A percentile compares a stretch with the other conserved stretches of the same genome.
Evolutionary conservation across 1,140 invertebrate genomes (phyloP).

Genomic region (Pomacea maculata): DNA sequence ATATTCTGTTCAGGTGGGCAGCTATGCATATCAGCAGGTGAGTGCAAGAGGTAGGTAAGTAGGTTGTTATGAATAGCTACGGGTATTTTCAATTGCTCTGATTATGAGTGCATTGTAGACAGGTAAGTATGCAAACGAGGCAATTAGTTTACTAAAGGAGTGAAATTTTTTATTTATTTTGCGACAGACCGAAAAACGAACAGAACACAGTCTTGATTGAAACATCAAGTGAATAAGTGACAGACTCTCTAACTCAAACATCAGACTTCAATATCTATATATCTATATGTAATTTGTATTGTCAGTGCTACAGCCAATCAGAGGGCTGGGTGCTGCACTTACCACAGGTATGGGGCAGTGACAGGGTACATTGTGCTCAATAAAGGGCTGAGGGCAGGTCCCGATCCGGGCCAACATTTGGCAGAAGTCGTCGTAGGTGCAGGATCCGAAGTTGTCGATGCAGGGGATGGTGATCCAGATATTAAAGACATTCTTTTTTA

Average conservation of each 20-base stretch:
- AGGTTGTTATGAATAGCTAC: not conserved
- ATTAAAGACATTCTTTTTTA: conserved; percentile 37
- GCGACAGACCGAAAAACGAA: no score
- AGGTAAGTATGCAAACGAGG: not conserved
- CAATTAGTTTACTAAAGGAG: not conserved
- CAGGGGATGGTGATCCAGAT: conserved; percentile 47
- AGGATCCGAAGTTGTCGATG: conserved; percentile 47
- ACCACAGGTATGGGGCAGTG: conserved; percentile 50
- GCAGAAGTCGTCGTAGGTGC: conserved; percentile 48
- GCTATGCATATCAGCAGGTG: not conserved
- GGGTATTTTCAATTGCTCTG: not conserved
- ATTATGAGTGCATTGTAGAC: not conserved
- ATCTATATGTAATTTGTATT: no score
- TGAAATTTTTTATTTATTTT: no score
- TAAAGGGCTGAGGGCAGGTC: conserved; percentile 42
- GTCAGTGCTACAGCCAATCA: no score
- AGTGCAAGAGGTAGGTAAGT: not conserved
- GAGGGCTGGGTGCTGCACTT: conserved; percentile 12
- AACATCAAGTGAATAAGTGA: no score
- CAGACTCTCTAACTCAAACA: no score
- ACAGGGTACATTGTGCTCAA: conserved; percentile 43
- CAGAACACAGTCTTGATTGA: no score
- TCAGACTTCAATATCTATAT: no score
- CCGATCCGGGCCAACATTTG: conserved; percentile 28
- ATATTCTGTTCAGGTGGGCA: not conserved